Evolutionary conservation across 1,140 invertebrate genomes (phyloP), one percentile per base, ranked within the genome.

Genomic region (Caenorhabditis latens): DNA sequence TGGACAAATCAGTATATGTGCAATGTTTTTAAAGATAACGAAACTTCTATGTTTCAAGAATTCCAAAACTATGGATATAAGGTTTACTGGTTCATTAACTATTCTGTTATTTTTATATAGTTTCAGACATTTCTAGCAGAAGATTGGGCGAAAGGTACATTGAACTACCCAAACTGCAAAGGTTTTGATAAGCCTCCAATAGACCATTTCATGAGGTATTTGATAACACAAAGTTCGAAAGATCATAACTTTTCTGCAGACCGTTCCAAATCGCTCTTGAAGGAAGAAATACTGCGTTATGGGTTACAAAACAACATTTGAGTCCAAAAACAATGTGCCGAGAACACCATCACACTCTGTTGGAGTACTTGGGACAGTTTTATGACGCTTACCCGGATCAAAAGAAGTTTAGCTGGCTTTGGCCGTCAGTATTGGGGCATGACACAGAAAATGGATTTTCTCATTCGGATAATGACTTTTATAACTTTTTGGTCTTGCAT

Each of bases 161-260:
- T 88, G 6, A 88, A 88, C 53, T 88, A 85, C 85, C 87, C 87
- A 21, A 87, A 87, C 55, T 88, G 87, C 43, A 89, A 75, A 46
- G 87, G 87, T 32, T 88, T 87, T 84, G 83, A 87, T 24, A 43
- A 86, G 14, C 84, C 79, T 40, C 79, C 87, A n/a, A 71, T 79
- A 7, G 85, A 88, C 16, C 87, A 88, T 71, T 53, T 55, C 40
- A 88, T 88, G 87, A 79, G 83, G 87, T 88, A 57, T 21, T 14
- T 53, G 2, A 53, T 11, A 11, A 53, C 11, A 53, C 67, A 5
- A n/a, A 84, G 24, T 24, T 50, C 16, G 53, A 4, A 21, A 8
- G 5, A 11, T 48, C 13, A 32, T 19, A 40, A 40, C 65, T 40
- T 14, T 16, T 11, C 32, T 55, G 16, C 65, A 86, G 86, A 83